Percentiles rank a stretch among this genome's conserved stretches.
phyloP scores from a whole-genome alignment of 2,113 vertebrate genomes.

The Etheostoma cragini region DNA sequence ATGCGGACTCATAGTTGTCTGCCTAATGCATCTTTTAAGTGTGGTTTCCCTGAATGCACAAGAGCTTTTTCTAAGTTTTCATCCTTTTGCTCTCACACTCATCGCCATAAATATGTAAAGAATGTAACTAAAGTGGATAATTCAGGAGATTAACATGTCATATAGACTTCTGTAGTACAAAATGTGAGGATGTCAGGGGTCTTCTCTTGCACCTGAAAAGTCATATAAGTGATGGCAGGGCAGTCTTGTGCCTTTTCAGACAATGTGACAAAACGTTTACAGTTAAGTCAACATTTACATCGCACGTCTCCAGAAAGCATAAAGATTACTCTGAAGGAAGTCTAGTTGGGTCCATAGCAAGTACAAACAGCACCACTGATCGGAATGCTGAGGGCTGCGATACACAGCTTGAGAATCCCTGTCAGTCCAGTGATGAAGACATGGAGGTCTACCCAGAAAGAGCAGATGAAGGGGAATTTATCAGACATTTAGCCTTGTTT shows the following conservation, averaged over 20 bases:
- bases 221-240: no score
- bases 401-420: background rate
- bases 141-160: no score
- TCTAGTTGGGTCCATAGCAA: background rate
- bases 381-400: background rate
- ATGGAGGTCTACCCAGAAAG: background rate
- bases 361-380: background rate
- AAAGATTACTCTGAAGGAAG: background rate
- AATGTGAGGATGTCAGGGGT: no score
- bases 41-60: no score
- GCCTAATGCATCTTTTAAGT: background rate
- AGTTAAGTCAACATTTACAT: background rate
- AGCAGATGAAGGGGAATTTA: background rate
- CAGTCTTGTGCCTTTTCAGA: background rate
- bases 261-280: background rate
- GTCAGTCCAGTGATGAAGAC: background rate
- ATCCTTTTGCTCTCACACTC: no score
- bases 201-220: no score
- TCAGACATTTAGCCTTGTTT: background rate
- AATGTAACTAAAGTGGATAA: no score
- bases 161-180: no score
- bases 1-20: background rate
- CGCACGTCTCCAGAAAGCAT: background rate
- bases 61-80: no score
- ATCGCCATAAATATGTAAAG: no score